These are phyloP conservation scores for Drosophila ananassae DNA, from an alignment of 1,140 invertebrate species.

Conservation along the genomic window DNA sequence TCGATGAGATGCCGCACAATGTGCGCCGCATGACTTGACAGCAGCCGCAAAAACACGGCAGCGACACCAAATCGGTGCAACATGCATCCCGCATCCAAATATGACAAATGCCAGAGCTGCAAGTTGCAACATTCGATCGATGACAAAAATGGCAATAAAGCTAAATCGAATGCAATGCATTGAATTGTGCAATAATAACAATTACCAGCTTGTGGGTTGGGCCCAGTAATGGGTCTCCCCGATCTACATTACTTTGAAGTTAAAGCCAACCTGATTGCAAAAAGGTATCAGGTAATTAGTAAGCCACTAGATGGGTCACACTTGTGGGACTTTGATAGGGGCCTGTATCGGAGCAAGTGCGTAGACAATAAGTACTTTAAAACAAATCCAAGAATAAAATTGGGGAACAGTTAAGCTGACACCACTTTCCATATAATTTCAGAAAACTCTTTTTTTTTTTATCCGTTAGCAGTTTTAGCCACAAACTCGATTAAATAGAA, in stretches of 20 bases:
- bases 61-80: slow-evolving; percentile 62
- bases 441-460: too few relatives aligned
- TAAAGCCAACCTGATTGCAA: slow-evolving; percentile 24
- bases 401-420: too few relatives aligned
- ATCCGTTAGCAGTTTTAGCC: background rate
- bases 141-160: slow-evolving; percentile 7
- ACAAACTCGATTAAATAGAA: slow-evolving; percentile 6
- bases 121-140: slow-evolving; percentile 63
- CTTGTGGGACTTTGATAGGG: slow-evolving; percentile 38
- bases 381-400: too few relatives aligned
- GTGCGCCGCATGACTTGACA: slow-evolving; percentile 59
- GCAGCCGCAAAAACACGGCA: slow-evolving; percentile 45
- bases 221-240: slow-evolving; percentile 30
- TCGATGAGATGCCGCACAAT: slow-evolving; percentile 55
- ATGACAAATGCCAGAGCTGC: slow-evolving; percentile 73
- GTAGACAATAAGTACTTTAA: too few relatives aligned
- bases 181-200: slow-evolving; percentile 57
- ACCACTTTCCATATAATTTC: too few relatives aligned
- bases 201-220: slow-evolving; percentile 41
- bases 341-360: slow-evolving; percentile 8
- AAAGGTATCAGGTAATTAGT: slow-evolving; percentile 31
- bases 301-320: slow-evolving; percentile 45
- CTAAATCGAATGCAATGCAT: slow-evolving; percentile 2
- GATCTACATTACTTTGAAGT: slow-evolving; percentile 39
- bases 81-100: slow-evolving; percentile 73